phyloP scores from a whole-genome alignment of 1,140 invertebrate species.

The Ips typographus region DNA sequence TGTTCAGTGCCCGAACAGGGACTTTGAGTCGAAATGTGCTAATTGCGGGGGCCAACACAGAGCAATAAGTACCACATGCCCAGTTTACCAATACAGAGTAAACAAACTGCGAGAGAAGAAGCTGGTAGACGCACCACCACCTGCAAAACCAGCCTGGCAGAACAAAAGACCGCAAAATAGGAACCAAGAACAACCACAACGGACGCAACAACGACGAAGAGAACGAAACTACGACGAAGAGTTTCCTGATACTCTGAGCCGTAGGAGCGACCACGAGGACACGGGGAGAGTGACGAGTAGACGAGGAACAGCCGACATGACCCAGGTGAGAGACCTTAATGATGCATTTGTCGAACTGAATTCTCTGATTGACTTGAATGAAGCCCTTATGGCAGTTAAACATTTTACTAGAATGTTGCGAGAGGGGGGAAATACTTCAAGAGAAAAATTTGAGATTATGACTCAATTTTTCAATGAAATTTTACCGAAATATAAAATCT shows the following conservation, averaged over 20 bases:
- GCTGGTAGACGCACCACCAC: not conserved
- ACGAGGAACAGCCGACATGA: not conserved
- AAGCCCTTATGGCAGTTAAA: not conserved
- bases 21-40: too few relatives aligned
- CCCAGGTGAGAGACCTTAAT: too few relatives aligned
- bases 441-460: constrained; percentile 1
- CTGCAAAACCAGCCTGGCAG: not conserved
- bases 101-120: not conserved
- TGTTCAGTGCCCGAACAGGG: too few relatives aligned
- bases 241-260: not conserved
- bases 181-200: not conserved
- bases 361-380: constrained; percentile 2
- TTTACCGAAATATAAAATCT: constrained; percentile 5
- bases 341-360: constrained; percentile 21
- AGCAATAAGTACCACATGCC: constrained; percentile 13
- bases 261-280: not conserved
- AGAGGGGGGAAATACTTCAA: not conserved
- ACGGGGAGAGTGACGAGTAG: too few relatives aligned
- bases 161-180: not conserved
- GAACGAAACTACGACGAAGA: not conserved
- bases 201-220: not conserved
- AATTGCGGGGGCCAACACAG: constrained; percentile 10
- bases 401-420: not conserved
- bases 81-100: constrained; percentile 12
- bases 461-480: constrained; percentile 7